Base-by-base conservation (phyloP, 1,140 invertebrate species). In the Pygmarrhopalites habei region DNA sequence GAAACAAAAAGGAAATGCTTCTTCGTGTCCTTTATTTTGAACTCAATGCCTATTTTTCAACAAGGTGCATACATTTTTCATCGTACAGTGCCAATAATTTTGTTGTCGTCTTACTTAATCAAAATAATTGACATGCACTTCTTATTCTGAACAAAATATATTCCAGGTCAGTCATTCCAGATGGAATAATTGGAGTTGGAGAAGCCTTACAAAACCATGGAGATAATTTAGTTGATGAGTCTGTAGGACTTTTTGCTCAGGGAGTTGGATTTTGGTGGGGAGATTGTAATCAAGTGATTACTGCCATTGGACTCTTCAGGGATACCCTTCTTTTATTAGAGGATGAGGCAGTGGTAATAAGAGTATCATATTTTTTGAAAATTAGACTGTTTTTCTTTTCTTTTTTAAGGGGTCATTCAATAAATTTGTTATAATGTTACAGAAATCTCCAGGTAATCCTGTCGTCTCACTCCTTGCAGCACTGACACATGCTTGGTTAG, bases 221-320 rank as follows among this genome's bases (percentile, higher is more conserved):
- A 12, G 19, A 7, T 5, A 26, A 12, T 25, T 28, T 7, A 23
- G 17, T 32, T 25, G 41, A 60, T 30, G 19, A 23, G n/a, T 17
- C 44, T 10, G 4, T 60, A 17, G 58, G 58, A 47, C 10, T 52
- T 29, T 39, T 60, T 5, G 58, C 58, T 10, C 58, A 60, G 26
- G 58, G 41, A 46, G 26, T 60, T n/a, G 58, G 58, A 23, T 60
- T 60, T 26, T 60, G 58, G 58, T 60, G 35, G 35, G 58, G 58
- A 12, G 25, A 46, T 30, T 10, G 5, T 15, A 43, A 52, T 7
- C 39, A 60, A 28, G n/a, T 41, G 3, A 26, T 7, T 3, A 43
- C 15, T 21, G 5, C 41, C n/a, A 46, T 55, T 23, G 14, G 3
- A 32, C 21, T 28, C 10, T 55, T 5, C 23, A 10, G 15, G 14